Percentiles rank a stretch among this genome's conserved stretches.
Conservation (phyloP, 2,888 invertebrate species). For the Cyclophora albipunctata region DNA sequence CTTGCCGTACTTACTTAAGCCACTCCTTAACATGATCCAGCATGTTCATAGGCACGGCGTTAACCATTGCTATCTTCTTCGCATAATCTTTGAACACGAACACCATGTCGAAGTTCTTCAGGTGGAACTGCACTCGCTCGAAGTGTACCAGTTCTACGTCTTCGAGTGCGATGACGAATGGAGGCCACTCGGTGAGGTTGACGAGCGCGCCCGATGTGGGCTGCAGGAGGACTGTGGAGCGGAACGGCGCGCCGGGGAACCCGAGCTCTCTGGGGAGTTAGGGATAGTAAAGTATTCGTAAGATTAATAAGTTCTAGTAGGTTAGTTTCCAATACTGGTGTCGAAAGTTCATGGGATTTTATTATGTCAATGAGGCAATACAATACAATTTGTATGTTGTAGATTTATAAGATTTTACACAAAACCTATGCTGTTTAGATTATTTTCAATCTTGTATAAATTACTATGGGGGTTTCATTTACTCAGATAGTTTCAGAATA, state of each 20-base stretch:
- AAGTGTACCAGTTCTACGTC: conserved; percentile 99
- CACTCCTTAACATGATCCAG: conserved; percentile 99
- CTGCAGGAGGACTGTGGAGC: conserved; percentile 96
- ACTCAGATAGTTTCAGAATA: no score
- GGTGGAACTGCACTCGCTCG: conserved; percentile 97
- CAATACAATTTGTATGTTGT: no score
- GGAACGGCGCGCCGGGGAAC: conserved; percentile 97
- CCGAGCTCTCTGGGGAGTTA: conserved; percentile 85
- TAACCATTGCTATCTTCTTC: conserved; percentile 95
- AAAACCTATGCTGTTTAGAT: no score
- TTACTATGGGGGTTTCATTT: no score
- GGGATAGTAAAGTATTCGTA: no score
- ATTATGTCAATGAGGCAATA: no score
- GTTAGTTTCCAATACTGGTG: background rate
- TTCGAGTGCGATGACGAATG: conserved; percentile 98
- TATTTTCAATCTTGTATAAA: no score
- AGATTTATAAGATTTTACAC: no score
- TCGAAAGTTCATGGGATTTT: no score
- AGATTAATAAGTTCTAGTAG: background rate
- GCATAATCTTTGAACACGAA: conserved; percentile 99
- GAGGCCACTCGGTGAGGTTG: conserved; percentile 98
- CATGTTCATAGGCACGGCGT: conserved; percentile 99
- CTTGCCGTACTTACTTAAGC: conserved; percentile 97
- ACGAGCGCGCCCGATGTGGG: conserved; percentile 99
- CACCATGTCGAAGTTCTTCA: conserved; percentile 99